These are phyloP conservation scores for Neodiprion fabricii DNA, from an alignment of 1,140 invertebrate species.

Conservation along the genomic window DNA sequence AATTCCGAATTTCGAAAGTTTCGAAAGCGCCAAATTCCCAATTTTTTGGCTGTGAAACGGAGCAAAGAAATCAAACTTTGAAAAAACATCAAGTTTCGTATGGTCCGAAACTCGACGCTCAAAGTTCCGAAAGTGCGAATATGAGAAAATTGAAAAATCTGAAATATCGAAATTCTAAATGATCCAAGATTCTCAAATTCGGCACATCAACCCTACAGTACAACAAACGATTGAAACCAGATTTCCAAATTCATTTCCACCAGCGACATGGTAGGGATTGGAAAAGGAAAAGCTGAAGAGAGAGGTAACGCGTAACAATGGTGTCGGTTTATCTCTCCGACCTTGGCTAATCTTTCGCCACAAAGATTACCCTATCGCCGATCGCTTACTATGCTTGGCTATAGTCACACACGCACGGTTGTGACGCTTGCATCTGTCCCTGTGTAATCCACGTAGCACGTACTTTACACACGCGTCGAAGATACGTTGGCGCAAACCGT, in stretches of 20 bases:
- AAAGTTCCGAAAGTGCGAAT: too few relatives aligned
- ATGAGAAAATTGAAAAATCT: too few relatives aligned
- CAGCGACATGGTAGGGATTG: too few relatives aligned
- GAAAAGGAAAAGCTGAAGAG: constrained; percentile 17
- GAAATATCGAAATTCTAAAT: too few relatives aligned
- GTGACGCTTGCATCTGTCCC: too few relatives aligned
- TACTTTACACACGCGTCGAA: neutral
- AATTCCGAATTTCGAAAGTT: too few relatives aligned
- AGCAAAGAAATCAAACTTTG: neutral
- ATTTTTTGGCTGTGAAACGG: neutral
- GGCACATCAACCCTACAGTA: constrained; percentile 24
- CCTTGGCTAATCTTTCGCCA: constrained; percentile 59
- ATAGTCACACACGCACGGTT: too few relatives aligned
- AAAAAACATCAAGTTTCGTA: neutral
- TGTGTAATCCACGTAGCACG: too few relatives aligned
- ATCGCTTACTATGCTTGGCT: neutral
- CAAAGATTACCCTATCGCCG: constrained; percentile 53
- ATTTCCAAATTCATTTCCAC: too few relatives aligned
- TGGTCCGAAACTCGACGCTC: neutral
- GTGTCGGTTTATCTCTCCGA: constrained; percentile 55
- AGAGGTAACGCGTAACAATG: constrained; percentile 42
- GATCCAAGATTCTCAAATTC: constrained; percentile 22
- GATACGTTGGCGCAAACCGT: neutral
- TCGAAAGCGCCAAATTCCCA: too few relatives aligned
- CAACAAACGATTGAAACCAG: neutral